Base-by-base conservation (phyloP, 2,797 vertebrate genomes). In the Lagocephalus sceleratus region DNA sequence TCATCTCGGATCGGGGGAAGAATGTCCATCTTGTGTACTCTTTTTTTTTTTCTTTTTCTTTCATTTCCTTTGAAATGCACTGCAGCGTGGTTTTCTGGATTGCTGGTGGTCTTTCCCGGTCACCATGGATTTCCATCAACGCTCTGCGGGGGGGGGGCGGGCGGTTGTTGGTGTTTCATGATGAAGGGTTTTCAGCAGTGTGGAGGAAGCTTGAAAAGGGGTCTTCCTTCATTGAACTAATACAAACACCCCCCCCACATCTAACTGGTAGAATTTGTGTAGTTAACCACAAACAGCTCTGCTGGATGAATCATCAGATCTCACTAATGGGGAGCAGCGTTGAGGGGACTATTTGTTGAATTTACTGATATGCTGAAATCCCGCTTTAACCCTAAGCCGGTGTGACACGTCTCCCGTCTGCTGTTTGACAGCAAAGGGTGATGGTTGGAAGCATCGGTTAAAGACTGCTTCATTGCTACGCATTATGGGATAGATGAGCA, bases 61-160 rank as follows among this genome's bases (percentile, higher is more conserved):
- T 12, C 10, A 44, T 7, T 40, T 55, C 11, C 11, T 40, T 35
- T 3, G 3, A 19, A 57, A 47, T 11, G 16, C 1, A 20, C 6
- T 17, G 47, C 1, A 12, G 53, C 6, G 20, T 49, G 48, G 20
- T 19, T 25, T 29, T 29, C n/a, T 6, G 45, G 47, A 12, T 26
- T 21, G 52, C 66, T 42, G 60, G 56, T 54, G 61, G 52, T 57
- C 68, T 29, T 40, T 40, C 39, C 17, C 0, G 51, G 41, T 62
- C 44, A 38, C 5, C n/a, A 42, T 35, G 17, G 15, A 21, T 54
- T 20, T 12, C 32, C 32, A 35, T 35, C 32, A 35, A 12, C 32
- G 14, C 32, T 35, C 32, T 35, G 32, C 12, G 12, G 32, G 32
- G 32, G 32, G 10, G 32, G n/a, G 54, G 54, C 54, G 43, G 16